phyloP scores from a whole-genome alignment of 64 coral and sea anemone species.

The Montipora efflorescens region DNA sequence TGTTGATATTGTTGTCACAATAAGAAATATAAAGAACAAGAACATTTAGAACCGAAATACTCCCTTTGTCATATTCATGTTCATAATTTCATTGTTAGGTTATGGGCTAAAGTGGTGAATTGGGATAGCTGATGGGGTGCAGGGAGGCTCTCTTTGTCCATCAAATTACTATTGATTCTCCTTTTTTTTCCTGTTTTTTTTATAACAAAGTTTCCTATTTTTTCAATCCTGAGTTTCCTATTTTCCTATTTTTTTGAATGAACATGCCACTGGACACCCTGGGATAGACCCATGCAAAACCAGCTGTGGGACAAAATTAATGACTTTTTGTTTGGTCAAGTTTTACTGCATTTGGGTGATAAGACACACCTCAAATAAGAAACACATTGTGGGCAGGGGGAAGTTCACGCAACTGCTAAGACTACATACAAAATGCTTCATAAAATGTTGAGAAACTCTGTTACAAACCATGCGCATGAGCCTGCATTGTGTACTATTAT shows the following conservation, averaged over 20 bases:
- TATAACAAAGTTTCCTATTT: not conserved
- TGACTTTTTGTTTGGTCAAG: too few relatives aligned
- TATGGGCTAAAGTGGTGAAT: conserved; percentile 7
- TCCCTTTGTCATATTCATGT: not conserved
- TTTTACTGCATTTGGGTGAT: too few relatives aligned
- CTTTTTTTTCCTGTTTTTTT: not conserved
- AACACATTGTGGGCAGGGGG: too few relatives aligned
- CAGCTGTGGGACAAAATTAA: too few relatives aligned
- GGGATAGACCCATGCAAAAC: not conserved
- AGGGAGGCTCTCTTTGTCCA: not conserved
- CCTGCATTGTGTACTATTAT: too few relatives aligned
- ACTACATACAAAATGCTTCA: too few relatives aligned
- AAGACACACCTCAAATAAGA: too few relatives aligned
- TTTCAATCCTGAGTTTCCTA: not conserved
- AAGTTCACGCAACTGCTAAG: too few relatives aligned
- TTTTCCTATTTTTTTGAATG: too few relatives aligned
- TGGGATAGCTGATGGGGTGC: not conserved
- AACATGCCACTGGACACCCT: not conserved
- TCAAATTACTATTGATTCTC: not conserved
- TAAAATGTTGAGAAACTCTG: too few relatives aligned
- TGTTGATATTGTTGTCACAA: not conserved
- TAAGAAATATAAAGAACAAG: not conserved
- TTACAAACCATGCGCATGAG: too few relatives aligned
- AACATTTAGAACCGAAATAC: not conserved
- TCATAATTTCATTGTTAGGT: not conserved